A percentile compares a stretch with the other conserved stretches of the same genome.
phyloP scores from a whole-genome alignment of 2,113 vertebrate species.

The Nerophis lumbriciformis region DNA sequence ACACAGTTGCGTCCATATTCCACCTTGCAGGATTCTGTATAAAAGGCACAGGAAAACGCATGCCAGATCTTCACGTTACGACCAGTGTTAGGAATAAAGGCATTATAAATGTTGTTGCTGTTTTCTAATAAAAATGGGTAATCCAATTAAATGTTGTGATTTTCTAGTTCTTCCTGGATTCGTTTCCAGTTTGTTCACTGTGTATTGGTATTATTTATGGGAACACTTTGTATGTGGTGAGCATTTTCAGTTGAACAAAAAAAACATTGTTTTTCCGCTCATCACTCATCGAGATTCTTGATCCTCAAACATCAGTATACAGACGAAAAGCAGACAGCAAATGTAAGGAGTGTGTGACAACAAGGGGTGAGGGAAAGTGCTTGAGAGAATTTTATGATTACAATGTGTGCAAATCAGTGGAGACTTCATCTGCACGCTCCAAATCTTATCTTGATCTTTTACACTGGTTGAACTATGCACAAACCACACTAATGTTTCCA shows the following conservation, averaged over 20 bases:
- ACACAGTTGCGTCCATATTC: too few species aligned
- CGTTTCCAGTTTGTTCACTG: not conserved
- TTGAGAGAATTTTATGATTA: constrained; percentile 35
- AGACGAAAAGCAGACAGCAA: constrained; percentile 5
- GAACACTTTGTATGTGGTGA: constrained; percentile 13
- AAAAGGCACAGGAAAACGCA: too few species aligned
- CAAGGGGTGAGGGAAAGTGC: constrained; percentile 29
- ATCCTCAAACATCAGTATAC: constrained; percentile 8
- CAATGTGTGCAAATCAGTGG: constrained; percentile 36
- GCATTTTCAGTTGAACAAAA: constrained; percentile 23
- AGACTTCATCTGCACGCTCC: constrained; percentile 17
- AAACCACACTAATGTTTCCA: constrained; percentile 23
- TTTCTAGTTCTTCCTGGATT: not conserved
- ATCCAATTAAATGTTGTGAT: too few species aligned
- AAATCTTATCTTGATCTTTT: constrained; percentile 34
- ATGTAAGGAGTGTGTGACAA: constrained; percentile 16
- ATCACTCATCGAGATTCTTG: constrained; percentile 11
- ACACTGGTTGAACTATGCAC: constrained; percentile 26
- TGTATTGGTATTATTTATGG: constrained; percentile 17
- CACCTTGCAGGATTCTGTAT: too few species aligned
- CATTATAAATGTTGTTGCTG: too few species aligned
- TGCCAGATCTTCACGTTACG: too few species aligned
- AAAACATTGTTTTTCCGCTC: constrained; percentile 13
- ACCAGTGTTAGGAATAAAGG: too few species aligned
- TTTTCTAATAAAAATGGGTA: too few species aligned